A percentile compares a stretch with the other conserved stretches of the same genome.
Evolutionary conservation across 2,113 vertebrate genomes (phyloP).

Genomic region (Opisthocomus hoazin): DNA sequence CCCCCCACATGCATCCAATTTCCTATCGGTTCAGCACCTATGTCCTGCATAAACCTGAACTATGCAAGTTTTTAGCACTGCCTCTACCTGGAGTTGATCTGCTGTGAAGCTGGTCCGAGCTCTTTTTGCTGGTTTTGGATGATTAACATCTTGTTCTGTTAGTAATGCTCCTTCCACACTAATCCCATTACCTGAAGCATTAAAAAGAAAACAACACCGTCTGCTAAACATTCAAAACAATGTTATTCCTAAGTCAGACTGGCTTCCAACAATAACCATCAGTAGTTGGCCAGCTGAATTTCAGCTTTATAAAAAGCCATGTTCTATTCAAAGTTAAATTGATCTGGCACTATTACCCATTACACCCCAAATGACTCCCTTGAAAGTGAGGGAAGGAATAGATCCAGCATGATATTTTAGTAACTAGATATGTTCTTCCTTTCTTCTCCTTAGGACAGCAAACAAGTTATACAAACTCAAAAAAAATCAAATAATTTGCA

Average conservation of each 20-base stretch:
- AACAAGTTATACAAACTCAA: background rate
- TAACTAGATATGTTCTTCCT: background rate
- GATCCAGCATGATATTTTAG: background rate
- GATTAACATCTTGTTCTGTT: constrained; percentile 89
- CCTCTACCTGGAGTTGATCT: constrained; percentile 94
- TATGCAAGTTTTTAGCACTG: background rate
- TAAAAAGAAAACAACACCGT: background rate
- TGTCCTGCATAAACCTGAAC: background rate
- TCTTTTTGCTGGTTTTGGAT: constrained; percentile 95
- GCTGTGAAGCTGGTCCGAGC: constrained; percentile 97
- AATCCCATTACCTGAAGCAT: constrained; percentile 82
- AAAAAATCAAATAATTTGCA: background rate
- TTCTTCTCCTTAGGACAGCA: background rate
- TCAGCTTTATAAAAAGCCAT: background rate
- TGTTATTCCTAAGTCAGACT: background rate
- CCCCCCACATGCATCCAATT: background rate
- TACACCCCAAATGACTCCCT: background rate
- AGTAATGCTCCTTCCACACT: constrained; percentile 88
- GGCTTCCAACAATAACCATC: background rate
- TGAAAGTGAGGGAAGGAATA: background rate
- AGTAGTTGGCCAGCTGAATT: background rate
- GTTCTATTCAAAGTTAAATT: background rate
- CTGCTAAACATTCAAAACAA: background rate
- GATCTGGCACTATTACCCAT: background rate
- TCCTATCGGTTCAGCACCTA: background rate